Evolutionary conservation across 2,797 vertebrate genomes (phyloP).

Genomic region (Novumbra hubbsi): DNA sequence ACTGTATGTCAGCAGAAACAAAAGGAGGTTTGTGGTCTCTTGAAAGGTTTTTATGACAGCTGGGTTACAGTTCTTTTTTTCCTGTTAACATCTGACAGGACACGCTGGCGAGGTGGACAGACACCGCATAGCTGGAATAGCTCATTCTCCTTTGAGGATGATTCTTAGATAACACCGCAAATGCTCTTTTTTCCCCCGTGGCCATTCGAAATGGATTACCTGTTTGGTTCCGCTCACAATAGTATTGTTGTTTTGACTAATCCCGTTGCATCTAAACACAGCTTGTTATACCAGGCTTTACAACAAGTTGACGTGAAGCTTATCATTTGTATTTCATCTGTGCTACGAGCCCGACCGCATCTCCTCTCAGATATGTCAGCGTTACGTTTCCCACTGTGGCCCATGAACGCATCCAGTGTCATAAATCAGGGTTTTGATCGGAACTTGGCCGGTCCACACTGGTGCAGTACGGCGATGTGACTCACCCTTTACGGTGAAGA

Average conservation of each 20-base stretch:
- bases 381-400: conserved; percentile 86
- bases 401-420: conserved; percentile 89
- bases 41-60: conserved; percentile 52
- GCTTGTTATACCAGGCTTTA: conserved; percentile 36
- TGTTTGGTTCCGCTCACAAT: background rate
- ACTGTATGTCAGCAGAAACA: conserved; percentile 54
- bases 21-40: conserved; percentile 48
- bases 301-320: conserved; percentile 80
- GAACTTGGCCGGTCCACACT: conserved; percentile 87
- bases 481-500: conserved; percentile 75
- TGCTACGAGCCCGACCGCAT: conserved; percentile 75
- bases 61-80: conserved; percentile 47
- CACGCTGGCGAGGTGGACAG: conserved; percentile 39
- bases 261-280: conserved; percentile 20
- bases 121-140: conserved; percentile 56
- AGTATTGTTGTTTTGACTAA: conserved; percentile 15
- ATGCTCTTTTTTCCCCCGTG: conserved; percentile 30
- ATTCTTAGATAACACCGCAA: conserved; percentile 35
- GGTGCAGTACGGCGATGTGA: conserved; percentile 73
- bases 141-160: conserved; percentile 36
- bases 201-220: background rate
- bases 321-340: conserved; percentile 77
- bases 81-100: conserved; percentile 39
- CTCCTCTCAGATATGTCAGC: conserved; percentile 90
- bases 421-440: conserved; percentile 95